Conservation (phyloP, 2,888 invertebrate genomes). For the Eupeodes latifasciatus region DNA sequence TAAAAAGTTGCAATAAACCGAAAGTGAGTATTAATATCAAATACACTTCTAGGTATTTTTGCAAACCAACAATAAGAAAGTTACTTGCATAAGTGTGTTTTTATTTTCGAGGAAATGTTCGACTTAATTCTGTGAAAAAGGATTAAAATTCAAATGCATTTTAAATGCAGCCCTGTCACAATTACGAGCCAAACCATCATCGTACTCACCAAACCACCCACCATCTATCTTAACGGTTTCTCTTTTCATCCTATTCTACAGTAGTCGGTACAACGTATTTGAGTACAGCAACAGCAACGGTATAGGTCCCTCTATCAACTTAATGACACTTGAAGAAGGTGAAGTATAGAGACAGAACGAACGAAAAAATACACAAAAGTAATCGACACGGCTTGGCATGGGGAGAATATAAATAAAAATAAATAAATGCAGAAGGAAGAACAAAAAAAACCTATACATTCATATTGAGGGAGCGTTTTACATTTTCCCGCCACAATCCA, state of each 20-base stretch:
- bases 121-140: too few species aligned
- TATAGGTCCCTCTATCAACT: conserved; percentile 51
- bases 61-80: too few species aligned
- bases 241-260: conserved; percentile 47
- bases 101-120: too few species aligned
- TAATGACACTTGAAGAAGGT: conserved; percentile 72
- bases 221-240: conserved; percentile 31
- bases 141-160: not conserved
- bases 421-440: conserved; percentile 36
- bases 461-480: conserved; percentile 58
- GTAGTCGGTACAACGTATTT: conserved; percentile 11
- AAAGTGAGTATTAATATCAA: too few species aligned
- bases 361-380: conserved; percentile 65
- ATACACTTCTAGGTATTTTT: too few species aligned
- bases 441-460: conserved; percentile 32
- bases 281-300: conserved; percentile 26
- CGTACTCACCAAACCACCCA: conserved; percentile 3
- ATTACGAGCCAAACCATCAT: not conserved
- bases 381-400: conserved; percentile 41
- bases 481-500: conserved; percentile 76
- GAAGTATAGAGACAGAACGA: conserved; percentile 57
- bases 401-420: conserved; percentile 55
- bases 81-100: too few species aligned
- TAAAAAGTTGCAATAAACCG: too few species aligned
- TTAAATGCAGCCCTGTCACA: conserved; percentile 14